Base-by-base conservation (phyloP, 37 sponge, comb jelly and placozoan species). In the Oscarella lobularis region DNA sequence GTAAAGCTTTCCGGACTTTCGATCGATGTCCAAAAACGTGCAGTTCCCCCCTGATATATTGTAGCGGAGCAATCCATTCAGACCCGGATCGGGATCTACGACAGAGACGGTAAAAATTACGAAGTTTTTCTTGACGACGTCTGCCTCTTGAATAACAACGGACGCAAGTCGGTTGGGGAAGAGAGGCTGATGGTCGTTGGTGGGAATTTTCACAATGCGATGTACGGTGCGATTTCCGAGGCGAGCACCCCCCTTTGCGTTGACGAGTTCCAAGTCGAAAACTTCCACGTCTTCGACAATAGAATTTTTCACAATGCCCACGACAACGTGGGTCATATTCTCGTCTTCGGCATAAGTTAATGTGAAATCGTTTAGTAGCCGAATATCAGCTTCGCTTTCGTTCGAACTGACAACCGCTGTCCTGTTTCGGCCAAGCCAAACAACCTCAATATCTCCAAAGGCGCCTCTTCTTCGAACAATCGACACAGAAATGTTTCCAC, bases 51-150 rank as follows among this genome's bases (percentile, higher is more conserved):
- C 71, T 4, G 71, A 34, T 35, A 68, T 29, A 5, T 5, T 4
- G 71, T 68, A 68, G 29, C 29, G 31, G 6, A 68, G 5, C 31
- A 5, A 4, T 68, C 71, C 71, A 4, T 14, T 68, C 29, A 4
- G 5, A 30, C 71, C 71, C 4, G 33, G 71, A 68, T 68, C 71
- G 31, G 71, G 71, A 68, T 68, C 71, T 34, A 5, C 4, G 33
- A 35, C 71, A 68, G 31, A 29, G 4, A 20, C 71, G 4, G 31
- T 4, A 5, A 5, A 14, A 5, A 68, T 29, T 4, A 29, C 31
- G 33, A 34, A 4, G 31, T 5, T 14, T 68, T 20, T 68, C n/a
- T n/a, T n/a, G 71, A 4, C 6, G 5, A 68, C 31, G 6, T 5
- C 31, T 5, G 6, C 71, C 71, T 68, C 71, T 5, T 68, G 35